phyloP scores from a whole-genome alignment of 2,113 vertebrate species.

The Otocyon megalotis region DNA sequence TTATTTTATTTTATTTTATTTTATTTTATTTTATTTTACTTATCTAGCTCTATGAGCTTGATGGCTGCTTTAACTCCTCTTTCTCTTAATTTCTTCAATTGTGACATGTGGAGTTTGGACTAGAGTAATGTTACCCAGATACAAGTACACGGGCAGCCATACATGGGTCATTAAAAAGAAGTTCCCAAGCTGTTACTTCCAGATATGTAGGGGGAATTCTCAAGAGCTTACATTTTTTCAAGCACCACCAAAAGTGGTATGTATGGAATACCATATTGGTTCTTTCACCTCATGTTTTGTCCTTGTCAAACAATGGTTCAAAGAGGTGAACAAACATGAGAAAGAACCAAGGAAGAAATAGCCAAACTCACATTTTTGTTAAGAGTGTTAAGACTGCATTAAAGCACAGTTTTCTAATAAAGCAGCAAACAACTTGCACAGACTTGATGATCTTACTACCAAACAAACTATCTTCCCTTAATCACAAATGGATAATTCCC shows the following conservation, averaged over 20 bases:
- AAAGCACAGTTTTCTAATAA: conserved; percentile 27
- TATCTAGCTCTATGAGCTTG: neutral
- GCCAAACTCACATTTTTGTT: neutral
- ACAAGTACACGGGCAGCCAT: neutral
- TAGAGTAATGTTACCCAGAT: neutral
- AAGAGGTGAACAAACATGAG: neutral
- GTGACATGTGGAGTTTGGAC: neutral
- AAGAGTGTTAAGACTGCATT: neutral
- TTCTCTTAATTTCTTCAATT: neutral
- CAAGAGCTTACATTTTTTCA: neutral
- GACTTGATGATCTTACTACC: neutral
- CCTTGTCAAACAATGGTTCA: neutral
- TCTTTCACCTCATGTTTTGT: neutral
- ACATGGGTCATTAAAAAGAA: neutral
- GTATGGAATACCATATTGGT: neutral
- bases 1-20: too few species aligned
- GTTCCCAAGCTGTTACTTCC: neutral
- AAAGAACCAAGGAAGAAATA: neutral
- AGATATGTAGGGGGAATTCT: neutral
- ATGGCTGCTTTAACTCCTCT: neutral
- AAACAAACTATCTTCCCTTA: conserved; percentile 22
- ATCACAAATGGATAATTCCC: conserved; percentile 65
- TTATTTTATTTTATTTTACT: too few species aligned
- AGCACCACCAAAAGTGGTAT: neutral
- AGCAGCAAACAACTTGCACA: neutral